phyloP scores from a whole-genome alignment of 2,888 invertebrate species.

The Augiades crinisus region DNA sequence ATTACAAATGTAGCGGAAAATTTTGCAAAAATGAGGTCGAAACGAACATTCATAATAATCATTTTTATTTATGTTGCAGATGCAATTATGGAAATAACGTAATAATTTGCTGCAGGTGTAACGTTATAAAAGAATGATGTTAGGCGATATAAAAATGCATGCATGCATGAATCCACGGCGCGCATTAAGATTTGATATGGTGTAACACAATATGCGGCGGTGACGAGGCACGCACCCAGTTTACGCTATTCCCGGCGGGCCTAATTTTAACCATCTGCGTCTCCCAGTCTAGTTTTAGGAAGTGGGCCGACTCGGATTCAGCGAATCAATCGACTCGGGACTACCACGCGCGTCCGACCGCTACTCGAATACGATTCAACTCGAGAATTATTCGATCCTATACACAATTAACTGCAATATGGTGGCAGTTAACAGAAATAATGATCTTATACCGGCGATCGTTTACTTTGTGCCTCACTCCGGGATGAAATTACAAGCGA shows the following conservation, averaged over 20 bases:
- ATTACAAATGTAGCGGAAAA: conserved; percentile 17
- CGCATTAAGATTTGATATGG: conserved; percentile 44
- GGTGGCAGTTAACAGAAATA: conserved; percentile 31
- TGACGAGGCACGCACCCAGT: conserved; percentile 66
- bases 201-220: conserved; percentile 74
- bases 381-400: conserved; percentile 16
- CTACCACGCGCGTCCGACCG: conserved; percentile 36
- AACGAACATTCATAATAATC: conserved; percentile 18
- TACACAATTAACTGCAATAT: conserved; percentile 24
- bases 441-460: conserved; percentile 29
- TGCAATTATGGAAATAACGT: conserved; percentile 23
- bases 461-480: conserved; percentile 28
- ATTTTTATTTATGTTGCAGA: conserved; percentile 23
- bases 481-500: conserved; percentile 50
- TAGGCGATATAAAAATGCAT: conserved; percentile 11
- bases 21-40: conserved; percentile 22
- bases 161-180: neutral
- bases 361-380: conserved; percentile 21
- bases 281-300: conserved; percentile 78
- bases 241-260: conserved; percentile 76
- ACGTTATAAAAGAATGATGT: conserved; percentile 15
- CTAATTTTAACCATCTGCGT: conserved; percentile 81
- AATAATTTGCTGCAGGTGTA: conserved; percentile 23
- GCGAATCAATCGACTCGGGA: conserved; percentile 53
- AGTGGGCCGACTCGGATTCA: conserved; percentile 70